Conservation (phyloP, 1,140 invertebrate species). For the Calycopis cecrops region DNA sequence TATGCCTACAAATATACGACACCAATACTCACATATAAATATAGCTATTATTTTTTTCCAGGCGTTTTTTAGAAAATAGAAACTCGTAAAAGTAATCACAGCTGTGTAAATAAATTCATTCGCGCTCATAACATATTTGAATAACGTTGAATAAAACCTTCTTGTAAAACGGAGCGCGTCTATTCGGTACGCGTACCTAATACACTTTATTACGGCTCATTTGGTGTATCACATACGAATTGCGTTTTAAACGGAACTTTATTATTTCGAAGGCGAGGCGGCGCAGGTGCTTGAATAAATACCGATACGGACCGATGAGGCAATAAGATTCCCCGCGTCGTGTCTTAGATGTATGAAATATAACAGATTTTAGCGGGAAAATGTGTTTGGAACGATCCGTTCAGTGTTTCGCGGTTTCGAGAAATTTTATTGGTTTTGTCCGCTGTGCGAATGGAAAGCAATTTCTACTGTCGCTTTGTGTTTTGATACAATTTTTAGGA, state of each 20-base stretch:
- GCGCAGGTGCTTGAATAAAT: slow-evolving; percentile 60
- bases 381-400: no score
- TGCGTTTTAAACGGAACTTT: slow-evolving; percentile 64
- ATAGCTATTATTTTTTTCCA: slow-evolving; percentile 6
- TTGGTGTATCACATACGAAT: slow-evolving; percentile 67
- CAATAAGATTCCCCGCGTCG: slow-evolving; percentile 32
- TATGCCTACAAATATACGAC: neutral
- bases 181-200: slow-evolving; percentile 62
- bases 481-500: no score
- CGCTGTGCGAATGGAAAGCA: no score
- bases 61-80: neutral
- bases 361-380: no score
- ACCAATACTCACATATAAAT: neutral
- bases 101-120: slow-evolving; percentile 1
- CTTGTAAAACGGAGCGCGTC: slow-evolving; percentile 16
- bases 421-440: no score
- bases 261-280: slow-evolving; percentile 56
- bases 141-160: slow-evolving; percentile 14
- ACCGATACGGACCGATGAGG: slow-evolving; percentile 42
- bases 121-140: slow-evolving; percentile 9
- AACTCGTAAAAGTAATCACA: neutral
- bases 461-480: no score
- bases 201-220: slow-evolving; percentile 64
- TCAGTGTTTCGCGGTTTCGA: no score
- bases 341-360: no score